These are phyloP conservation scores for Callospermophilus lateralis DNA, from an alignment of 2,113 vertebrate genomes.

Conservation along the genomic window DNA sequence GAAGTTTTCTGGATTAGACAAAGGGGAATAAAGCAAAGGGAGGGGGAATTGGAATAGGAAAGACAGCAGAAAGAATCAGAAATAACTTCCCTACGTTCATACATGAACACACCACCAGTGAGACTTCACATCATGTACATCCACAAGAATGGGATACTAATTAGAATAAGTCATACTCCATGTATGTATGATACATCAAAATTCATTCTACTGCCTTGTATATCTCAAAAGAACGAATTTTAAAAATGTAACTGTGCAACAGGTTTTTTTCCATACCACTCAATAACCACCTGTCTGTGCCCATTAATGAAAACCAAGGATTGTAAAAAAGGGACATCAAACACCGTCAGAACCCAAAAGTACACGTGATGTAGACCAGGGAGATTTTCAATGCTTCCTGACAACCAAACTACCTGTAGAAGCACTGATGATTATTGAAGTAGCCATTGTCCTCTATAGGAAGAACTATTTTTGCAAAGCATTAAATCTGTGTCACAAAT, in stretches of 20 bases:
- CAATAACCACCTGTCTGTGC: background rate
- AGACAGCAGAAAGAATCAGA: too few species aligned
- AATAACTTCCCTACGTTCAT: too few species aligned
- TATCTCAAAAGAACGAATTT: too few species aligned
- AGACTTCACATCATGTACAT: too few species aligned
- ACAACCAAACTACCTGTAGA: background rate
- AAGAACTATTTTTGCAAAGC: conserved; percentile 22
- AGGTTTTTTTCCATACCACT: background rate
- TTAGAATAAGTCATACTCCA: too few species aligned
- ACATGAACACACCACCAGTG: too few species aligned
- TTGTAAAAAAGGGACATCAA: background rate
- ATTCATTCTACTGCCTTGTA: too few species aligned
- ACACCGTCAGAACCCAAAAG: background rate
- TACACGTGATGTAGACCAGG: background rate
- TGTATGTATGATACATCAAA: too few species aligned
- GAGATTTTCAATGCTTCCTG: background rate
- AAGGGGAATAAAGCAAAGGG: too few species aligned
- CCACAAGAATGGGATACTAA: too few species aligned
- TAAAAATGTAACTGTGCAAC: background rate
- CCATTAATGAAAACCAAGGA: conserved; percentile 21
- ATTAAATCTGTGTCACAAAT: background rate
- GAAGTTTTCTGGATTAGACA: too few species aligned
- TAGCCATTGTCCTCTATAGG: background rate
- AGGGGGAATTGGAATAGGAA: too few species aligned
- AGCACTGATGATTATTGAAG: background rate